These are phyloP conservation scores for Liparis tanakae DNA, from an alignment of 2,797 vertebrate genomes.

Conservation along the genomic window DNA sequence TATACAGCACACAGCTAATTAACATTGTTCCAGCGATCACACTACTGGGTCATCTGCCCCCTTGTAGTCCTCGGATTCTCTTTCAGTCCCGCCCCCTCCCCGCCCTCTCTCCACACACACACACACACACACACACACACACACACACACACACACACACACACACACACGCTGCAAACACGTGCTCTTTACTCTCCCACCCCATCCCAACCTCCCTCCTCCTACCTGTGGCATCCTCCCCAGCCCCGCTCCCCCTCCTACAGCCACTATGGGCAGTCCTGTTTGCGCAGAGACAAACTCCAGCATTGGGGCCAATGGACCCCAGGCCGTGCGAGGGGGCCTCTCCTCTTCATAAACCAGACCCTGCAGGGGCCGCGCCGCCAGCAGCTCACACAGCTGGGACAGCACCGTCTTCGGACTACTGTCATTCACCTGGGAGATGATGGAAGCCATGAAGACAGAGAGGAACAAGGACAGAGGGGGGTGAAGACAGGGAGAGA, in stretches of 20 bases:
- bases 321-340: slow-evolving; percentile 81
- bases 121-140: slow-evolving; percentile 13
- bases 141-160: slow-evolving; percentile 8
- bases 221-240: slow-evolving; percentile 95
- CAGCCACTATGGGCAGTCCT: slow-evolving; percentile 93
- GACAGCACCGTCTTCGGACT: slow-evolving; percentile 94
- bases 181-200: slow-evolving; percentile 40
- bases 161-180: slow-evolving; percentile 31
- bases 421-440: slow-evolving; percentile 90
- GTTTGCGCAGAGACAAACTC: slow-evolving; percentile 97
- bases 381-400: slow-evolving; percentile 93
- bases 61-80: slow-evolving; percentile 14
- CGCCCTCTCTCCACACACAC: not conserved
- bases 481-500: slow-evolving; percentile 31
- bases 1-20: slow-evolving; percentile 28
- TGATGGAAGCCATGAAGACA: slow-evolving; percentile 16
- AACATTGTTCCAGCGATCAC: slow-evolving; percentile 15
- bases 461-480: slow-evolving; percentile 19
- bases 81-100: not conserved
- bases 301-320: slow-evolving; percentile 92
- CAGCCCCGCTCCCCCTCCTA: slow-evolving; percentile 94
- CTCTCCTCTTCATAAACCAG: slow-evolving; percentile 95
- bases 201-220: slow-evolving; percentile 50
- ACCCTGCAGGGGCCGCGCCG: slow-evolving; percentile 92
- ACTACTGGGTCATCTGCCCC: slow-evolving; percentile 22